phyloP scores from a whole-genome alignment of 2,797 vertebrate species.

The Gymnoscopelus microlampas region DNA sequence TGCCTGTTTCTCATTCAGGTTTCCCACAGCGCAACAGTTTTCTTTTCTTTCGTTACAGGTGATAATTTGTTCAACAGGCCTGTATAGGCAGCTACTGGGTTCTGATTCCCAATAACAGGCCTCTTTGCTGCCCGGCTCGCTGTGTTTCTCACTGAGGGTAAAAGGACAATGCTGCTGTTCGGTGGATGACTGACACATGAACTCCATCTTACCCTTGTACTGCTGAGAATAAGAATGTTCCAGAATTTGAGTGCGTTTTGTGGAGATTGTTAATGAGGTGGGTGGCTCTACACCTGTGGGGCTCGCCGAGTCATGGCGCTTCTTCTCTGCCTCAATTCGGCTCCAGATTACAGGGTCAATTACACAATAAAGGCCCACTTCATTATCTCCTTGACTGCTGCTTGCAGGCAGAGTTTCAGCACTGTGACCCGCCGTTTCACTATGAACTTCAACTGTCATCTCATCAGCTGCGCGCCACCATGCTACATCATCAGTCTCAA shows the following conservation, averaged over 20 bases:
- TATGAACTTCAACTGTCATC: conserved; percentile 47
- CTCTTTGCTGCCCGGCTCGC: conserved; percentile 25
- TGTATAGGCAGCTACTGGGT: conserved; percentile 38
- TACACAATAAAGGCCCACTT: conserved; percentile 55
- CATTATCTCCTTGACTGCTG: conserved; percentile 70
- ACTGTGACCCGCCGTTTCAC: conserved; percentile 55
- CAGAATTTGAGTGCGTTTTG: conserved; percentile 28
- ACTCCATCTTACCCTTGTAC: conserved; percentile 38
- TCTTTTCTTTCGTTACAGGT: conserved; percentile 37
- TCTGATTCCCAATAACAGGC: conserved; percentile 49
- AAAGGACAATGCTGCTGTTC: conserved; percentile 32
- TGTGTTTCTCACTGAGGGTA: conserved; percentile 10
- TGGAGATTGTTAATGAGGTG: conserved; percentile 38
- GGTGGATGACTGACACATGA: conserved; percentile 25
- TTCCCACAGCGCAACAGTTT: conserved; percentile 32
- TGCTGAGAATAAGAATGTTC: conserved; percentile 25
- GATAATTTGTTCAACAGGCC: conserved; percentile 32
- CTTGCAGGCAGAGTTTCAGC: conserved; percentile 53
- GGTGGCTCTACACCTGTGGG: conserved; percentile 52
- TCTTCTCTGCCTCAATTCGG: conserved; percentile 56
- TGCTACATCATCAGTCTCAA: conserved; percentile 39
- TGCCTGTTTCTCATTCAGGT: conserved; percentile 48
- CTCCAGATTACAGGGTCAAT: conserved; percentile 70
- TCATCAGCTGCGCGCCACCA: conserved; percentile 38
- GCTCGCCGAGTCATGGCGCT: conserved; percentile 34